A percentile compares a stretch with the other conserved stretches of the same genome.
Evolutionary conservation across 2,113 vertebrate genomes (phyloP).

Genomic region (Uria lomvia): DNA sequence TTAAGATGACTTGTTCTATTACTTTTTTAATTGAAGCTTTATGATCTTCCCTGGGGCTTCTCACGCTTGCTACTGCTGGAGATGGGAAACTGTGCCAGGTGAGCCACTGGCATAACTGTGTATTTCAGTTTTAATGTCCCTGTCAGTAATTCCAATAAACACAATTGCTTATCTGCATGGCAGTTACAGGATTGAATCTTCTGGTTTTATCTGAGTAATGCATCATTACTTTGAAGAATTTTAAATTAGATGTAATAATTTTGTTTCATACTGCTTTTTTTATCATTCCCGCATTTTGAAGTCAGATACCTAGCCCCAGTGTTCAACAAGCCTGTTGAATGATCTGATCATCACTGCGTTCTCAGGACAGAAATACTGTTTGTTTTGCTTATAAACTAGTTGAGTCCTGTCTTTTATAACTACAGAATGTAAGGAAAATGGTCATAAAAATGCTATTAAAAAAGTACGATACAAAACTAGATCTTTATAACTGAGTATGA

Average conservation of each 20-base stretch:
- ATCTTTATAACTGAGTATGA: not conserved
- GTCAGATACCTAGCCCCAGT: not conserved
- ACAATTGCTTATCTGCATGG: not conserved
- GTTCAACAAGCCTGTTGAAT: not conserved
- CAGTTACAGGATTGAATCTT: not conserved
- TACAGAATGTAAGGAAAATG: not conserved
- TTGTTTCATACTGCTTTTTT: not conserved
- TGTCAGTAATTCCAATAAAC: not conserved
- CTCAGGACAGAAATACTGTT: not conserved
- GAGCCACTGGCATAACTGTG: not conserved
- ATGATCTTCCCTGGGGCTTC: not conserved
- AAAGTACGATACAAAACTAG: not conserved
- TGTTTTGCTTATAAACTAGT: not conserved
- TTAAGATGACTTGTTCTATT: not conserved
- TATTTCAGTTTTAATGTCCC: not conserved
- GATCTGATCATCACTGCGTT: not conserved
- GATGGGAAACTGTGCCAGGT: not conserved
- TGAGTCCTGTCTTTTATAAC: not conserved
- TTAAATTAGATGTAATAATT: not conserved
- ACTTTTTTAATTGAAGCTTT: not conserved
- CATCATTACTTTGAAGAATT: not conserved
- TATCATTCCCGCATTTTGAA: not conserved
- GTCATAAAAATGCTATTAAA: not conserved
- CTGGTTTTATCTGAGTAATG: not conserved
- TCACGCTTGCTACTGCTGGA: not conserved